phyloP scores from a whole-genome alignment of 2,888 invertebrate species.

The Tolmerus cingulatus region DNA sequence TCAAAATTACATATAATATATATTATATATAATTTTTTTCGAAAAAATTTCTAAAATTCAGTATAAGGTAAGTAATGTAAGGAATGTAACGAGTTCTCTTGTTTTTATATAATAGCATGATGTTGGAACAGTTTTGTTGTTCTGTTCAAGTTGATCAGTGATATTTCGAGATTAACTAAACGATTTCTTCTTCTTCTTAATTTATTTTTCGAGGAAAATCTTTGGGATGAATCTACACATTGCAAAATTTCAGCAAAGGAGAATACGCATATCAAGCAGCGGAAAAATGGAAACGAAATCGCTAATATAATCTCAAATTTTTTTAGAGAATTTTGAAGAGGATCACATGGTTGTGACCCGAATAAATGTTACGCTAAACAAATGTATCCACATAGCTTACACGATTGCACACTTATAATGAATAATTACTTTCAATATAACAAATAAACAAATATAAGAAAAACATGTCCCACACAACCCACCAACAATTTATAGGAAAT shows the following conservation, averaged over 20 bases:
- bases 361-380: background rate
- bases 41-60: background rate
- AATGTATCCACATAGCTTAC: background rate
- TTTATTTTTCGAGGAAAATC: background rate
- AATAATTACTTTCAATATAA: background rate
- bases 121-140: background rate
- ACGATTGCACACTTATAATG: background rate
- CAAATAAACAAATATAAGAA: background rate
- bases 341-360: background rate
- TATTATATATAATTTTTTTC: background rate
- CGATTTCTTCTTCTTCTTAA: background rate
- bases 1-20: too few relatives aligned
- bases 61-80: background rate
- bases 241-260: background rate
- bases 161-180: background rate
- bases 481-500: background rate
- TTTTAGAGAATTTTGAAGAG: background rate
- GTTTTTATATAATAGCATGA: background rate
- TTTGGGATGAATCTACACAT: background rate
- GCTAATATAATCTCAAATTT: background rate
- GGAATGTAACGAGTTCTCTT: background rate
- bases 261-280: background rate
- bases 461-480: background rate
- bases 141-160: background rate
- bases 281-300: background rate